A percentile compares a stretch with the other conserved stretches of the same genome.
Conservation (phyloP, 2,888 invertebrate species). For the Lordiphosa fenestrarum region DNA sequence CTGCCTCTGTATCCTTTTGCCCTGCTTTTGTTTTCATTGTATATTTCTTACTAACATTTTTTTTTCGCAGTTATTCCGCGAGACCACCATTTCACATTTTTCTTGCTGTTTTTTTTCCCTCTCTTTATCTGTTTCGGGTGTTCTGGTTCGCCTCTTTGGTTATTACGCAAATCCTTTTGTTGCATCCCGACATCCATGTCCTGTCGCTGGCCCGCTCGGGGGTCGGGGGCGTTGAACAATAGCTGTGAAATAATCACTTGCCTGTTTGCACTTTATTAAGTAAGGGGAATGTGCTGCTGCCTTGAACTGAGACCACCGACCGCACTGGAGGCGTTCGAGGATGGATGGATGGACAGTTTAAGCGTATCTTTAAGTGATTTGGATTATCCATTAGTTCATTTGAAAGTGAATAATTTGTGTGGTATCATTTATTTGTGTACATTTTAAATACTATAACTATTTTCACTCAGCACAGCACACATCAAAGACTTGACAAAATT, state of each 20-base stretch:
- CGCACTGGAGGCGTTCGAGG: no score
- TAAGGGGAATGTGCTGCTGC: not conserved
- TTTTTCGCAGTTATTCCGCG: constrained; percentile 14
- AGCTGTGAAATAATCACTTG: constrained; percentile 73
- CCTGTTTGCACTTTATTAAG: constrained; percentile 71
- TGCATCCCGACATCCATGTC: constrained; percentile 22
- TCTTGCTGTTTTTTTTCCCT: constrained; percentile 9
- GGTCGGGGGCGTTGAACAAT: constrained; percentile 49
- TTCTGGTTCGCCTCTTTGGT: constrained; percentile 41
- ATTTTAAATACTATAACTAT: no score
- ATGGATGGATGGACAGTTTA: no score
- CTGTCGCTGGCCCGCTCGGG: constrained; percentile 14
- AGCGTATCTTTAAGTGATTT: no score
- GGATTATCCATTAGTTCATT: no score
- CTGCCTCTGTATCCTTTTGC: constrained; percentile 1
- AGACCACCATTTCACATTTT: constrained; percentile 19
- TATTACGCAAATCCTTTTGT: constrained; percentile 68
- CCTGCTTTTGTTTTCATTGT: constrained; percentile 17
- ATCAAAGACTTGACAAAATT: no score
- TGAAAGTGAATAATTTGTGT: no score
- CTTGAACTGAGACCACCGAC: no score
- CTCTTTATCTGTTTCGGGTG: constrained; percentile 13
- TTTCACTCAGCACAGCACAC: no score
- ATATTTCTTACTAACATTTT: constrained; percentile 26
- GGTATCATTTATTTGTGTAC: no score